Base-by-base conservation (phyloP, 2,797 vertebrate species). In the Nannoperca obscura region DNA sequence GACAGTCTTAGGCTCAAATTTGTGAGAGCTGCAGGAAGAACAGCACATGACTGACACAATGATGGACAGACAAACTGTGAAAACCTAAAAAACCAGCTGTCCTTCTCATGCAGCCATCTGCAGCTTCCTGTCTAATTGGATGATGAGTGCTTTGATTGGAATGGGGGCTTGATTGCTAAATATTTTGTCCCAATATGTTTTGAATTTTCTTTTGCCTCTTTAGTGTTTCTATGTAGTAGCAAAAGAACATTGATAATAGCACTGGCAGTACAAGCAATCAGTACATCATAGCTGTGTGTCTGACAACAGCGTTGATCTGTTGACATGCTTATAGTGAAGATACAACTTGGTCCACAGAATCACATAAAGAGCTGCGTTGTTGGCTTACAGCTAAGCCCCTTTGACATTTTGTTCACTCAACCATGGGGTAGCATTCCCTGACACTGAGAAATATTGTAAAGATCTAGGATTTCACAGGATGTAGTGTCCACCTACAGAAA, bases 351-450 rank as follows among this genome's bases (percentile, higher is more conserved):
- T 76, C 75, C 80, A 87, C 78, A 88, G 74, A 88, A 89, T 87
- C 82, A 76, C 83, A 89, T 77, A 74, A 80, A 89, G 87, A 85
- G 83, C 82, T 66, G 62, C 54, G 57, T 77, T 75, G 65, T 60
- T 78, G 88, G 87, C 86, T 92, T 91, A 89, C 80, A 79, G 80
- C 82, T 92, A 91, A 94, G 90, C 89, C 80, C 79, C 87, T 79
- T 73, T 95, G 93, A 93, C 92, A 94, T 94, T 93, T 93, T 82
- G 85, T 85, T 89, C 91, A 84, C 78, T 92, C 83, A 85, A 74
- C 86, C 80, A 65, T 52, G 49, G n/a, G 20, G 11, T 54, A 32
- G 89, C 83, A 80, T 90, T 90, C 89, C 83, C 85, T 64, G 83
- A 86, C 80, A 91, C 46, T 71, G 65, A 81, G 65, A 86, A 77